Evolutionary conservation across 2,888 invertebrate genomes (phyloP), one percentile per base, ranked within the genome.

Genomic region (Branchellion lobata): DNA sequence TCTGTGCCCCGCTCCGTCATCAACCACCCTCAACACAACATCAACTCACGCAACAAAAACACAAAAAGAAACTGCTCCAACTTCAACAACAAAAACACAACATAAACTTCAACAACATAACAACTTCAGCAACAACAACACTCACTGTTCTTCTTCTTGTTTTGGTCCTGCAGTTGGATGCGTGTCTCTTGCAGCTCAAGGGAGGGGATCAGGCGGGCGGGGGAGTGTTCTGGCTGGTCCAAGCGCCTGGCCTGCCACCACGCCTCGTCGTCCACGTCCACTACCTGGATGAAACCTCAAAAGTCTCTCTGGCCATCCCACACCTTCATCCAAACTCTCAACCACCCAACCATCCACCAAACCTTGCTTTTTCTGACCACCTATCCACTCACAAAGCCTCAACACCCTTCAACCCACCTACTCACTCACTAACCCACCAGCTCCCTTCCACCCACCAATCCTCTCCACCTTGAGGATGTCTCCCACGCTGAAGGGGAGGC

Each of bases 141-240:
- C 29, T 24, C 73, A 73, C 65, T 53, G n/a, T 77, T 77, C 40
- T 65, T 77, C 77, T 77, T 77, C 65, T 53, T 77, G 21, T 33
- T 34, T 11, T 36, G 61, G 36, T 77, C 77, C 21, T 61, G 34
- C 24, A 24, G 29, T 14, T 29, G n/a, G 33, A 77, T 96, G 83
- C 98, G 91, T 95, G 97, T 97, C 87, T 99, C 98, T 85, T 99
- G 98, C 72, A 99, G 91, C 88, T 99, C 98, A 24, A 98, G 98
- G 81, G 97, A 97, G 72, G 99, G 99, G 86, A 99, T 96, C 82
- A 99, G 92, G 79, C 98, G 97, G 72, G 98, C 97, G 80, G 96
- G 95, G 81, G 95, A 96, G 24, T 83, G 85, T 21, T 83, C 82
- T 18, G 84, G 82, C 27, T 83, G 82, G 31, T 85, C 86, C 84